A percentile compares a stretch with the other conserved stretches of the same genome.
phyloP scores from a whole-genome alignment of 1,140 invertebrate species.

The Caerostris extrusa region DNA sequence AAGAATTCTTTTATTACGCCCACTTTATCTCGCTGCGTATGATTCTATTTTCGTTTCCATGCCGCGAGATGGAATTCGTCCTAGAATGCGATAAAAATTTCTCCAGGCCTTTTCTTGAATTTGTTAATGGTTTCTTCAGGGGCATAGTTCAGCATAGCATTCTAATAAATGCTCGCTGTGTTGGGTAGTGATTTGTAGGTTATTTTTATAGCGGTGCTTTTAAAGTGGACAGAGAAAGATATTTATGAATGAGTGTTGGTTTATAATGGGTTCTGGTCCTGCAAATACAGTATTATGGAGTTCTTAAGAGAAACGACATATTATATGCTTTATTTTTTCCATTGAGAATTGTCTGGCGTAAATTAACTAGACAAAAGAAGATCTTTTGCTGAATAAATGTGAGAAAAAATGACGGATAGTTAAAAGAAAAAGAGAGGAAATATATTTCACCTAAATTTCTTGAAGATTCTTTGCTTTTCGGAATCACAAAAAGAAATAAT shows the following conservation, averaged over 20 bases:
- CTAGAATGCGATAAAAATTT: slow-evolving; percentile 21
- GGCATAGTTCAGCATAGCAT: not conserved
- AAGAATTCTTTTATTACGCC: not conserved
- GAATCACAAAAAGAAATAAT: too few relatives aligned
- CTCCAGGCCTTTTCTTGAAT: not conserved
- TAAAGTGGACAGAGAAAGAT: not conserved
- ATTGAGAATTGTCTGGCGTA: too few relatives aligned
- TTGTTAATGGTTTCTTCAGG: slow-evolving; percentile 31
- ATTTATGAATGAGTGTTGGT: not conserved
- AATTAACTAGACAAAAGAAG: too few relatives aligned
- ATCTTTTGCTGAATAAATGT: too few relatives aligned
- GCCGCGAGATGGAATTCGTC: not conserved
- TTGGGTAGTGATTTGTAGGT: not conserved
- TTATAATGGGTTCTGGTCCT: not conserved
- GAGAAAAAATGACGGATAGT: too few relatives aligned
- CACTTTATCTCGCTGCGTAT: not conserved
- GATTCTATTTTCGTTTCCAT: not conserved
- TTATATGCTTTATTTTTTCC: too few relatives aligned
- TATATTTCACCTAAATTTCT: too few relatives aligned
- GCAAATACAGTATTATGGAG: not conserved
- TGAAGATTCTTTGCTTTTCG: too few relatives aligned
- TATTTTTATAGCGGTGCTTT: not conserved
- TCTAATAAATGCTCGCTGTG: not conserved
- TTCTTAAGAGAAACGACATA: not conserved
- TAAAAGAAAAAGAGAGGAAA: too few relatives aligned